These are phyloP conservation scores for Drosophila setifemur DNA, from an alignment of 1,140 invertebrate species.

Conservation along the genomic window DNA sequence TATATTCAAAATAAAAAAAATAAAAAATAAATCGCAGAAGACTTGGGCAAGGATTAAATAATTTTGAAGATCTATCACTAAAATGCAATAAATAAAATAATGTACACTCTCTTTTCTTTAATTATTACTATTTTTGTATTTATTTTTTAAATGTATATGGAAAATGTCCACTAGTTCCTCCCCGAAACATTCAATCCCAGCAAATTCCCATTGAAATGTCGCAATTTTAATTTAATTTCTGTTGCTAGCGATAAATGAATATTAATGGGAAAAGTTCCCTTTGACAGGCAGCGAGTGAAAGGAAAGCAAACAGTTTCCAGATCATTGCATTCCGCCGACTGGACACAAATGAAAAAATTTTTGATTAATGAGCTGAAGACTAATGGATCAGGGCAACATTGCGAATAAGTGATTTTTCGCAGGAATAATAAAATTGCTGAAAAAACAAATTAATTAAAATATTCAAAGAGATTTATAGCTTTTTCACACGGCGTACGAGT, in stretches of 20 bases:
- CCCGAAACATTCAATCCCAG: too few relatives aligned
- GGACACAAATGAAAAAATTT: slow-evolving; percentile 40
- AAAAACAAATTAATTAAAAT: slow-evolving; percentile 10
- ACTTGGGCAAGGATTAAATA: too few relatives aligned
- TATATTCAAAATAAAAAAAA: too few relatives aligned
- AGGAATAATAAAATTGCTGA: slow-evolving; percentile 5
- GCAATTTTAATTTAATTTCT: slow-evolving; percentile 31
- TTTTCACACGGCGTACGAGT: slow-evolving; percentile 26
- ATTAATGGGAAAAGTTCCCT: slow-evolving; percentile 54
- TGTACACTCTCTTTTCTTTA: too few relatives aligned
- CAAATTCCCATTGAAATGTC: slow-evolving; percentile 11
- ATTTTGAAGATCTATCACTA: too few relatives aligned
- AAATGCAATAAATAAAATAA: too few relatives aligned
- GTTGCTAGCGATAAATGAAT: slow-evolving; percentile 50
- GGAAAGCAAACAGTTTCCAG: slow-evolving; percentile 54
- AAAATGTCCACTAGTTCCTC: too few relatives aligned
- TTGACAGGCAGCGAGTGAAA: slow-evolving; percentile 38
- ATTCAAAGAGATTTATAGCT: not conserved
- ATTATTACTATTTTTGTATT: not conserved
- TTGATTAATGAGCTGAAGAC: slow-evolving; percentile 70
- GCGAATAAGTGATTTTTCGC: slow-evolving; percentile 22
- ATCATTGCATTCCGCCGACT: slow-evolving; percentile 40
- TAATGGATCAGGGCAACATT: not conserved
- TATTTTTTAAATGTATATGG: not conserved
- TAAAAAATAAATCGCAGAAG: too few relatives aligned